Conservation (phyloP, 2,888 invertebrate genomes). For the Nemoura dubitans region DNA sequence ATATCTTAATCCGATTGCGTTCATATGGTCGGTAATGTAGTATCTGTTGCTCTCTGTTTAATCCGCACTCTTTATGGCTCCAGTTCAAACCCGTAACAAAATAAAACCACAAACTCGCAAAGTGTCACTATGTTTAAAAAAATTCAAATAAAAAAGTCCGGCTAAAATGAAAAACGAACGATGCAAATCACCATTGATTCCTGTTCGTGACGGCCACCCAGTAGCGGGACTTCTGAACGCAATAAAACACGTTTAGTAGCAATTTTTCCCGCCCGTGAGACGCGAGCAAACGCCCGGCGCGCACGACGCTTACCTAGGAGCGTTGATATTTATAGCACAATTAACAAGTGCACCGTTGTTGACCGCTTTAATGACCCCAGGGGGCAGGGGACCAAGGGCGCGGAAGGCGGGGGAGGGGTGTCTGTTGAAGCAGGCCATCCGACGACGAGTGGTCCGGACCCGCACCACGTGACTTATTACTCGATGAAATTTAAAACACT, state of each 20-base stretch:
- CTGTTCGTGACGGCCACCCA: background rate
- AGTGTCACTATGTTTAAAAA: background rate
- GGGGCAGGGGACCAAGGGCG: background rate
- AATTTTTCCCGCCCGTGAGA: background rate
- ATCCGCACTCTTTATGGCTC: too few relatives aligned
- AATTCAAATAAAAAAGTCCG: background rate
- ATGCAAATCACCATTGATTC: background rate
- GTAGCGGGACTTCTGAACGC: background rate
- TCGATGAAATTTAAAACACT: constrained; percentile 20
- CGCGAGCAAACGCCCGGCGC: background rate
- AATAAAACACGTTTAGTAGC: background rate
- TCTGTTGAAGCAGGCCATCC: background rate
- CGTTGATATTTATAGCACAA: constrained; percentile 36
- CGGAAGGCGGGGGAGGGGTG: too few relatives aligned
- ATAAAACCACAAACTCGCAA: background rate
- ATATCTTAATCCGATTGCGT: too few relatives aligned
- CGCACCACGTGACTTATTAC: background rate
- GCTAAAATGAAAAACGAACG: background rate
- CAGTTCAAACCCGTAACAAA: background rate
- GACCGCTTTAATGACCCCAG: constrained; percentile 21
- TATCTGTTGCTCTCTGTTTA: too few relatives aligned
- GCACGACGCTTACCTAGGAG: constrained; percentile 2
- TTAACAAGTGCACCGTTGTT: constrained; percentile 8
- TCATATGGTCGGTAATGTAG: too few relatives aligned
- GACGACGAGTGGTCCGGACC: background rate